Conservation (phyloP, 1,140 invertebrate genomes). For the Diuraphis noxia region DNA sequence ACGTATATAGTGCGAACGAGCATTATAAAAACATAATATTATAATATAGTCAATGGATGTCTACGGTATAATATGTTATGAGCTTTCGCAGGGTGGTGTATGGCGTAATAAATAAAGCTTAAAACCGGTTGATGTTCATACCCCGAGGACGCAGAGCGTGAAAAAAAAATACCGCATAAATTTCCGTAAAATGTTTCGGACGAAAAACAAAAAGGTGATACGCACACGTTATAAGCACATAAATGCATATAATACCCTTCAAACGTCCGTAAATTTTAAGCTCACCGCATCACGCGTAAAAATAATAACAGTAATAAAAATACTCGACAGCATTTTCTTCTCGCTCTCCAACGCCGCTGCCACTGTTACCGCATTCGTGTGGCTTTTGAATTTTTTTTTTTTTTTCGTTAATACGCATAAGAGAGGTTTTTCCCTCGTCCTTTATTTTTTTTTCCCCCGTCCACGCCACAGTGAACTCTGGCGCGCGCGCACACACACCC, state of each 20-base stretch:
- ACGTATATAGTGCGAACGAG: background rate
- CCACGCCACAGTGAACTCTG: background rate
- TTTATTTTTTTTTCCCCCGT: background rate
- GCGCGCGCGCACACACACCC: background rate
- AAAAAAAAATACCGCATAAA: background rate
- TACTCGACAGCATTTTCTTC: conserved; percentile 21
- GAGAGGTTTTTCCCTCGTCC: background rate
- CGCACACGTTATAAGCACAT: background rate
- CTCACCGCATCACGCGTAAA: background rate
- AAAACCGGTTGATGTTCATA: background rate
- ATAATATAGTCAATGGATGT: background rate
- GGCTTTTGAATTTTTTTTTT: conserved; percentile 14
- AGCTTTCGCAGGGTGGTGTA: background rate
- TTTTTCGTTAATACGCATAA: background rate
- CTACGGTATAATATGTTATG: background rate
- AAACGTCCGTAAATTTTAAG: background rate
- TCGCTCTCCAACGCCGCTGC: background rate
- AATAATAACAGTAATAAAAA: background rate
- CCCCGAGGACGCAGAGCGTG: background rate
- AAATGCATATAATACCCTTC: background rate
- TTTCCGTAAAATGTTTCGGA: background rate
- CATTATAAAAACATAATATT: too few species aligned
- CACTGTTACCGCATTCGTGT: background rate
- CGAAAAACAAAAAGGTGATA: background rate
- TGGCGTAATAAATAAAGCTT: background rate